Evolutionary conservation across 2,797 vertebrate genomes (phyloP), one percentile per base, ranked within the genome.

Genomic region (Sebastes minor): DNA sequence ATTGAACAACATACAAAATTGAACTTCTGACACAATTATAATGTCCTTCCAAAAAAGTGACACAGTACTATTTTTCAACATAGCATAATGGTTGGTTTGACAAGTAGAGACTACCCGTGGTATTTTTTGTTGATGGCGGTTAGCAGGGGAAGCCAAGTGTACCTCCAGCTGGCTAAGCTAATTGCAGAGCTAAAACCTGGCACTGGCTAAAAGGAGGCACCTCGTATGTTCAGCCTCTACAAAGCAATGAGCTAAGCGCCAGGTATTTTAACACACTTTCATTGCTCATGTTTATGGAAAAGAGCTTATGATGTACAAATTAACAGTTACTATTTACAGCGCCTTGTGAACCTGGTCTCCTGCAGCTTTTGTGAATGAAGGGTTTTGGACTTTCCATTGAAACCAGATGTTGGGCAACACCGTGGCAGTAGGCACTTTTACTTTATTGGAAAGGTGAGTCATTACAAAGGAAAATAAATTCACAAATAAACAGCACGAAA

Each of bases 291-390:
- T 95, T 96, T 95, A 96, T 95, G 87, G 93, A 94, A 91, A 89
- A 92, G 73, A 87, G 83, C 91, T 94, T 94, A 94, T 93, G 92
- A 94, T 94, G 94, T 95, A 95, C 95, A 96, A 96, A 96, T 96
- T 96, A 96, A 95, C 94, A 89, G 93, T 93, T 93, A 90, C 86
- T 88, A 87, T 96, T 96, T 95, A 96, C 92, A 83, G 92, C 76
- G 33, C 85, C 95, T 94, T 85, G 91, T 96, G 93, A 96, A 96
- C 93, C 85, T 88, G 88, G 90, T 89, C 86, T 88, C 94, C 94
- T 85, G 94, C 86, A 86, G 86, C 70, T 92, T 91, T 89, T 87
- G 88, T 90, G 89, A 93, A 92, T 93, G 86, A 93, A 92, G 89
- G 87, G 67, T 88, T 91, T 90, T 86, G 89, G 91, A 89, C 90